A percentile compares a stretch with the other conserved stretches of the same genome.
phyloP scores from a whole-genome alignment of 2,797 vertebrate species.

The Melanotaenia boesemani region DNA sequence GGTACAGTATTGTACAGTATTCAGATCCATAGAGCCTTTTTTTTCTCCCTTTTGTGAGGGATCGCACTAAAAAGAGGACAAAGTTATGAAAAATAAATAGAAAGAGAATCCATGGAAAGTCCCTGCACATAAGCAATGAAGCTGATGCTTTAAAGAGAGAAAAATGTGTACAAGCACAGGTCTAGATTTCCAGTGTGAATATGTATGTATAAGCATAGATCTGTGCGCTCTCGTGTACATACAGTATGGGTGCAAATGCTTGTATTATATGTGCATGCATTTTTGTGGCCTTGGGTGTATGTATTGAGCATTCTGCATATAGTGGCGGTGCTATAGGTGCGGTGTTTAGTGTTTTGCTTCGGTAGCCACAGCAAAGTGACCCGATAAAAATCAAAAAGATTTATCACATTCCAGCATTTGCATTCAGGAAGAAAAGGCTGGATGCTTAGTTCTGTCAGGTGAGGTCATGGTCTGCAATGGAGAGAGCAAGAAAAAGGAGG shows the following conservation, averaged over 20 bases:
- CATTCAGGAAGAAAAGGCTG: conserved; percentile 83
- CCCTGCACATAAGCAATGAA: conserved; percentile 81
- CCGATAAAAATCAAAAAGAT: conserved; percentile 86
- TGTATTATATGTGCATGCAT: conserved; percentile 24
- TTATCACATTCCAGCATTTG: conserved; percentile 87
- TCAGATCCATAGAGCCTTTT: conserved; percentile 57
- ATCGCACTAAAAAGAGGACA: conserved; percentile 78
- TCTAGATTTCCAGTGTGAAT: conserved; percentile 52
- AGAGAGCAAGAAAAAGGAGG: conserved; percentile 71
- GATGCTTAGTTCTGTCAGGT: conserved; percentile 74
- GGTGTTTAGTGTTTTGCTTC: conserved; percentile 84
- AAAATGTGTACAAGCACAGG: conserved; percentile 47
- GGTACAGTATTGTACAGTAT: conserved; percentile 66
- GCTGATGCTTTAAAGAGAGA: conserved; percentile 65
- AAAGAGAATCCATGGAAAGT: conserved; percentile 82
- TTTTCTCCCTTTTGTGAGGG: conserved; percentile 68
- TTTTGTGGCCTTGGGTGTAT: conserved; percentile 38
- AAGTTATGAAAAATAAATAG: conserved; percentile 84
- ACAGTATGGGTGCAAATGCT: conserved; percentile 20
- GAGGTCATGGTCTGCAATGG: conserved; percentile 80
- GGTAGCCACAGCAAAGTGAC: conserved; percentile 86
- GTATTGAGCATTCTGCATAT: conserved; percentile 77
- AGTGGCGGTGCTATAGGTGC: conserved; percentile 81
- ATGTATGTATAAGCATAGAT: conserved; percentile 40
- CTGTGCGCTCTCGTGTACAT: conserved; percentile 32